Evolutionary conservation across 2,888 invertebrate genomes (phyloP), one percentile per base, ranked within the genome.

Genomic region (Dasysyrphus tricinctus): DNA sequence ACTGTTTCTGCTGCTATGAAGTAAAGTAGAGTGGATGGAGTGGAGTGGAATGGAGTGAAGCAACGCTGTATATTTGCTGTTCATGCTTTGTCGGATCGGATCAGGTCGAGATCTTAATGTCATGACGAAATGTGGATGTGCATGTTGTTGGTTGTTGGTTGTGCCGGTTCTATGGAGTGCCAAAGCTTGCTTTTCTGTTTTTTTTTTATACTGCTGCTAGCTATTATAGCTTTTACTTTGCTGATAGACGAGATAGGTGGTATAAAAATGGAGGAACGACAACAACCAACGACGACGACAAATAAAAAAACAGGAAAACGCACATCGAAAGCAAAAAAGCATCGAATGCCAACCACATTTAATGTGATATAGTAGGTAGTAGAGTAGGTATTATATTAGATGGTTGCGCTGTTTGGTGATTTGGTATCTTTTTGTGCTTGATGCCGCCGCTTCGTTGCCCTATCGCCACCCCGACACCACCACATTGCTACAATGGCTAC

Each of bases 31-130:
- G 19, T 49, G 47, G 34, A 49, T 49, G 12, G 34, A 57, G 57
- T 67, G 47, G 5, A 16, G 24, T 49, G 37, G 34, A 51, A 16
- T 51, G 54, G 16, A 44, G 34, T 69, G 54, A 39, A 69, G 69
- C 69, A 69, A 69, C 77, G 56, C 16, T 86, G 61, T 77, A 56
- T 81, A 73, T 85, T 78, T 77, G 73, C 59, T 78, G 73, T 80
- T 61, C 81, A 82, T 82, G 82, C 82, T 86, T 82, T 82, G 86
- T 79, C 86, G 86, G 82, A 86, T 86, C 78, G 86, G 86, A 86
- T 86, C 86, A 82, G 86, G 86, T 86, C 86, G 86, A 86, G 86
- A 86, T 86, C 86, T 86, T 82, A 86, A 86, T 86, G 86, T 86
- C 86, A 86, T 86, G 82, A 79, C 82, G 82, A 79, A 82, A 78